Conservation (phyloP, 2,888 invertebrate genomes). For the Acrobasis suavella region DNA sequence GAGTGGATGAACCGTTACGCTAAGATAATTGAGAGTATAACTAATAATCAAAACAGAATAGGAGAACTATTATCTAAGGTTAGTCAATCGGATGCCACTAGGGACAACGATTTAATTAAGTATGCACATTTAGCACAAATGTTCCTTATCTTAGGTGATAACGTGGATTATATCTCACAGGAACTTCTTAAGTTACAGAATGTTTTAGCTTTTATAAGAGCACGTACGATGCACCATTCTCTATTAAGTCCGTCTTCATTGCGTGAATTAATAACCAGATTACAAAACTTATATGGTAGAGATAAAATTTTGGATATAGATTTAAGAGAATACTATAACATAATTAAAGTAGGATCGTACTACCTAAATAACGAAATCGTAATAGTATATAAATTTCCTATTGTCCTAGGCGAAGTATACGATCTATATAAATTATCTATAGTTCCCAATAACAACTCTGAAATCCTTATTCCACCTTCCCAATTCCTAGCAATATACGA, state of each 20-base stretch:
- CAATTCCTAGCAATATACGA: too few relatives aligned
- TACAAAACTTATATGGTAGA: background rate
- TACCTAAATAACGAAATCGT: background rate
- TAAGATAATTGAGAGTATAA: conserved; percentile 4
- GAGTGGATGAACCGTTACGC: conserved; percentile 24
- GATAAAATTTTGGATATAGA: background rate
- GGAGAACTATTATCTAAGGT: background rate
- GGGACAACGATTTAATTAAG: background rate
- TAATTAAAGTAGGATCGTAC: background rate
- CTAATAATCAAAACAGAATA: conserved; percentile 24
- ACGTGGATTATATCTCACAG: background rate
- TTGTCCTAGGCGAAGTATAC: too few relatives aligned
- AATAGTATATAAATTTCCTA: too few relatives aligned
- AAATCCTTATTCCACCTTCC: too few relatives aligned
- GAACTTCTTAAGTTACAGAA: background rate
- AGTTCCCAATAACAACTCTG: too few relatives aligned
- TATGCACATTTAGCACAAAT: background rate
- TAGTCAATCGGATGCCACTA: background rate
- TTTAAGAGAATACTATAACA: background rate
- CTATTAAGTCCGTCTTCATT: too few relatives aligned
- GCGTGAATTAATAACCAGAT: too few relatives aligned
- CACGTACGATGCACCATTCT: background rate
- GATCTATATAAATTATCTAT: too few relatives aligned
- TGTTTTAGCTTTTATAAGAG: conserved; percentile 5
- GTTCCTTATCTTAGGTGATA: background rate